A percentile compares a stretch with the other conserved stretches of the same genome.
phyloP scores from a whole-genome alignment of 2,113 vertebrate species.

The Xiphorhynchus elegans region DNA sequence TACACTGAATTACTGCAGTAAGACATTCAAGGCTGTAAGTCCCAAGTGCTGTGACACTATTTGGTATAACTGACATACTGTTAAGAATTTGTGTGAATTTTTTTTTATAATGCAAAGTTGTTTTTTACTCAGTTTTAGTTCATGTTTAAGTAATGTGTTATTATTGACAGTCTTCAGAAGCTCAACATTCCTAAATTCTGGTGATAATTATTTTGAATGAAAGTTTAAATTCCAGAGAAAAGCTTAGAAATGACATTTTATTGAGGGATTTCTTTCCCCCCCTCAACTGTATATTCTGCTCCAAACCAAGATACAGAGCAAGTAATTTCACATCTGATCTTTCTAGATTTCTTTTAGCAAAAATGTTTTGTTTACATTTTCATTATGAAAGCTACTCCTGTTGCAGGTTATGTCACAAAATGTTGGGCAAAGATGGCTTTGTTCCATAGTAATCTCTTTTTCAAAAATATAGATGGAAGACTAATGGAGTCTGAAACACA shows the following conservation, averaged over 20 bases:
- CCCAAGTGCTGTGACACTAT: neutral
- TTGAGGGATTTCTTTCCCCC: neutral
- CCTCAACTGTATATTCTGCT: neutral
- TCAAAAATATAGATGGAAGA: neutral
- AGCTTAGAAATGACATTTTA: neutral
- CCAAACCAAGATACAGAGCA: fast-evolving
- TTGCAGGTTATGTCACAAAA: neutral
- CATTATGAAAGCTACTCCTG: fast-evolving
- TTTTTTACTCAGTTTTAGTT: neutral
- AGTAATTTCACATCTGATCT: neutral
- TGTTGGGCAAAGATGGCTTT: neutral
- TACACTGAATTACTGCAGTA: neutral
- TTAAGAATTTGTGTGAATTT: neutral
- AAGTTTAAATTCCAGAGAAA: neutral
- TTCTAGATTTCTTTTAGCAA: neutral
- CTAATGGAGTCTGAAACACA: neutral
- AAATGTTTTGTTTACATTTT: neutral
- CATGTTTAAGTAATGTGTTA: neutral
- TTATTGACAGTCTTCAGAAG: neutral
- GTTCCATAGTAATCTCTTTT: neutral
- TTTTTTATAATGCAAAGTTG: neutral
- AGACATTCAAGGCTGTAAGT: neutral
- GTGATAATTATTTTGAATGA: neutral
- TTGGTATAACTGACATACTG: neutral
- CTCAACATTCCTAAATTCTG: neutral